Evolutionary conservation across 1,140 invertebrate species (phyloP), one percentile per base, ranked within the genome.

Genomic region (Linepithema humile): DNA sequence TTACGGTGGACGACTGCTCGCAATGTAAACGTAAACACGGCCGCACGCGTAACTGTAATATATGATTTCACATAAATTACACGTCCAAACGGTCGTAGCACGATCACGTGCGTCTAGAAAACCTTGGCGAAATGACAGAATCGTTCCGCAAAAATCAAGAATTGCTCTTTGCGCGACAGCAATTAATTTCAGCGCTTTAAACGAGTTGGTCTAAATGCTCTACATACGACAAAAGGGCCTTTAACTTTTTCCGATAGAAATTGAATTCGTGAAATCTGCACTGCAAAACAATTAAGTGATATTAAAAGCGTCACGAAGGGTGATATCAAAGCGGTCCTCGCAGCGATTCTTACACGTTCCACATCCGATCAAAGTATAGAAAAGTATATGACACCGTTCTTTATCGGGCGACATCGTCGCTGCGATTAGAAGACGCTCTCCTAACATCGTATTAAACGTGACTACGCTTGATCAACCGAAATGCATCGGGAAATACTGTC

Each of bases 11-110:
- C 20, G 45, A 69, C 48, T 43, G 48, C 45, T 80, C 50, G 65
- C 75, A 20, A 43, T 40, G 35, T 40, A 80, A 80, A 80, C 20
- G 35, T 40, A 26, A 64, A 40, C 35, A 40, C 38, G 45, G n/a
- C 26, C 48, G 35, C 3, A 26, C 48, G n/a, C 6, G 48, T 69
- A 69, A 80, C 50, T 80, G 45, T 57, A 80, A 80, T 70, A 26
- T 55, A 80, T 43, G 12, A 57, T 67, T 40, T 38, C 64, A 59
- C n/a, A 70, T 80, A 69, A 80, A 55, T 80, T 53, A 55, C 17
- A 53, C 3, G 17, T 0, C 23, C 35, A 29, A n/a, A 40, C 55
- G 35, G 12, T 69, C 9, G 23, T 29, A 23, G 48, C 15, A 40
- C 23, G 40, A 43, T 23, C 20, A 32, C 12, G 12, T 75, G 23